Conservation (phyloP, 2,113 vertebrate genomes). For the Lanius collurio region DNA sequence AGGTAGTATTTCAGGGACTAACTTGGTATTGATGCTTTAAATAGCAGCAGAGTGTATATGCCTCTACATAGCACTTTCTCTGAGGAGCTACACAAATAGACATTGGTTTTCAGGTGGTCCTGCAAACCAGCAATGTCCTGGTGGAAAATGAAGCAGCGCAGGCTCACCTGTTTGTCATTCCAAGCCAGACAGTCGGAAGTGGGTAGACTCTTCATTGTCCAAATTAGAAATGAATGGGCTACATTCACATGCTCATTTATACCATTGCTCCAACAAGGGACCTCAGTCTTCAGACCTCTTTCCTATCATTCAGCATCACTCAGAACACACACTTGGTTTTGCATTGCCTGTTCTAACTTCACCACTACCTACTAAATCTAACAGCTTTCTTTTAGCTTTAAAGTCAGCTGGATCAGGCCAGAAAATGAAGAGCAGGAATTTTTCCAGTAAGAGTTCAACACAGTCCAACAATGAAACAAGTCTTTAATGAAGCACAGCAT, state of each 20-base stretch:
- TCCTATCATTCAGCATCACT: not conserved
- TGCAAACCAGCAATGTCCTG: not conserved
- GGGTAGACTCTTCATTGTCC: not conserved
- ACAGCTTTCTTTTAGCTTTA: not conserved
- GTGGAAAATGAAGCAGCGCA: not conserved
- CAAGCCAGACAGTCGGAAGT: not conserved
- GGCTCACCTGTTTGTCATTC: not conserved
- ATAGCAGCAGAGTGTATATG: slow-evolving; percentile 3
- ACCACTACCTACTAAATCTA: not conserved
- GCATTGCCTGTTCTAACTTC: not conserved
- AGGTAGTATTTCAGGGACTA: not conserved
- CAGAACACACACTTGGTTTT: not conserved
- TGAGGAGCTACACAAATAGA: not conserved
- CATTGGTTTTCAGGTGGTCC: not conserved
- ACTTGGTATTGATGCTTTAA: slow-evolving; percentile 6
- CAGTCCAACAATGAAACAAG: not conserved
- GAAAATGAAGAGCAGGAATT: not conserved
- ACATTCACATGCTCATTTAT: not conserved
- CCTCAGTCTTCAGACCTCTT: not conserved
- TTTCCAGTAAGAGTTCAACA: not conserved
- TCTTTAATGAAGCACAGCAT: not conserved
- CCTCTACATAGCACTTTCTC: slow-evolving; percentile 13
- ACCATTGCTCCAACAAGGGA: not conserved
- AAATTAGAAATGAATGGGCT: slow-evolving; percentile 17
- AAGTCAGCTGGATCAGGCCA: not conserved